Evolutionary conservation across 2,113 vertebrate species (phyloP).

Genomic region (Gorsachius goisagi): DNA sequence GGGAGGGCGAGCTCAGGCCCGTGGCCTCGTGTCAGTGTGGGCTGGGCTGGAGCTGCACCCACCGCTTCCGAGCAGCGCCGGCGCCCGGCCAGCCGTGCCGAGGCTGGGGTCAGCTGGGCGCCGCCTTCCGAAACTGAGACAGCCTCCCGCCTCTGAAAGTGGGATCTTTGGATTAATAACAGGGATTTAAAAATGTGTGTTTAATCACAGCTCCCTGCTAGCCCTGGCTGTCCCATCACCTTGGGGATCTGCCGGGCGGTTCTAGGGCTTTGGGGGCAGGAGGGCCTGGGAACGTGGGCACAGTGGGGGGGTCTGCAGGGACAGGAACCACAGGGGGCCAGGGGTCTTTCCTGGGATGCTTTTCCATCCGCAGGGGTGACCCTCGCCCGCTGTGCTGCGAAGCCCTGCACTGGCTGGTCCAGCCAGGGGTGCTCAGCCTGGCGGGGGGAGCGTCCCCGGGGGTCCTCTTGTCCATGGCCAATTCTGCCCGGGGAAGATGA

Average conservation of each 20-base stretch:
- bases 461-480: accelerated
- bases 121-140: background rate
- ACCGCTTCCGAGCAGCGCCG: accelerated
- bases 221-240: accelerated
- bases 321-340: accelerated
- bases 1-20: background rate
- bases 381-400: background rate
- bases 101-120: background rate
- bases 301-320: background rate
- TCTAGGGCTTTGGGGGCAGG: background rate
- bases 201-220: background rate
- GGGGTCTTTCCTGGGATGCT: background rate
- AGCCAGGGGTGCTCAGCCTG: background rate
- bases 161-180: too few species aligned
- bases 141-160: background rate
- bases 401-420: background rate
- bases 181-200: background rate
- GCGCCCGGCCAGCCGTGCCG: background rate
- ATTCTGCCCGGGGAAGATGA: background rate
- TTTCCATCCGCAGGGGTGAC: background rate
- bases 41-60: background rate
- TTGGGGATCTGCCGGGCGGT: background rate
- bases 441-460: background rate
- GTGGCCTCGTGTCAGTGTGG: accelerated
- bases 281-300: background rate